Base-by-base conservation (phyloP, 64 coral and sea anemone genomes). In the Orbicella faveolata region DNA sequence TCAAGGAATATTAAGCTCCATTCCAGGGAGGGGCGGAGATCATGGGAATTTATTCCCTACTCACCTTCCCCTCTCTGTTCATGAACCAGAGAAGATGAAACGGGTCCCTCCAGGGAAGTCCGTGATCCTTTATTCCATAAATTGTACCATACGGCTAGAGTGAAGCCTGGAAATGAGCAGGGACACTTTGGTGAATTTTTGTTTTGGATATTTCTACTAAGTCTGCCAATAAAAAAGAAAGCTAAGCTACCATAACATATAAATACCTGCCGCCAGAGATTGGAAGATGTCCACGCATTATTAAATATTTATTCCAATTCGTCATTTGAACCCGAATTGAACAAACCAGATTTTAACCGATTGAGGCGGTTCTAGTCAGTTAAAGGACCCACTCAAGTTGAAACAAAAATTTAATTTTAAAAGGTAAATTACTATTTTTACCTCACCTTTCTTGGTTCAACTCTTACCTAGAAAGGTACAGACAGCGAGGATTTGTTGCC, bases 41-140 rank as follows among this genome's bases (percentile, higher is more conserved):
- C 57, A 75, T 9, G 61, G 14, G 76, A 1, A 12, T 55, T 16
- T 53, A 44, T 41, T 55, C 15, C 35, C 15, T 12, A 67, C 35
- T 36, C 79, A 96, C 95, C 95, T 75, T 88, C 87, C 54, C 95
- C 95, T 52, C 91, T 88, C 62, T 90, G 91, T 72, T 96, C 95
- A 48, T 96, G 72, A 44, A 96, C 95, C 11, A 96, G 36, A 3
- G 84, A 80, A 3, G 95, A 96, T 16, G 95, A 93, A 36, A 93
- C 95, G 1, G 77, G 36, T 11, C 78, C 73, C 23, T 90, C 81
- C 0, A 96, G 61, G 1, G 36, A 79, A 33, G 19, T 74, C 67
- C 89, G 77, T 52, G 88, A 70, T 72, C 87, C 83, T 14, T 67
- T 83, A 48, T 79, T 90, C 88, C 89, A 90, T n/a, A 96, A 53